Percentiles rank a stretch among this genome's conserved stretches.
Conservation (phyloP, 2,888 invertebrate species). For the Eupithecia insigniata region DNA sequence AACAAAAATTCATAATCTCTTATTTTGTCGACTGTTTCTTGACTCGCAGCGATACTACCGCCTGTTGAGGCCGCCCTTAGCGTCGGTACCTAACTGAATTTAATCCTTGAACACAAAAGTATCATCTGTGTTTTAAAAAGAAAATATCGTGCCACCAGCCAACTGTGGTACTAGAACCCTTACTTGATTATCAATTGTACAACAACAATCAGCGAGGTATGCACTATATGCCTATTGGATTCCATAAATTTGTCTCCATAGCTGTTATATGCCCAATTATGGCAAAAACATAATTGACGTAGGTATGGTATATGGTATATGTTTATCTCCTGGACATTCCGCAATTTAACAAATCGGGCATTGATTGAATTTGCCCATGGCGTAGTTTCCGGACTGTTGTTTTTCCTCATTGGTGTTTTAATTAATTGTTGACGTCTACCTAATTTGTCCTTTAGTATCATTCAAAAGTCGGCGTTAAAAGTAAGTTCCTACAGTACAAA, state of each 20-base stretch:
- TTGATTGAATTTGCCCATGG: background rate
- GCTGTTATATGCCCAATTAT: background rate
- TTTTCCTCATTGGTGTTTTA: background rate
- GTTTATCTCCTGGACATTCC: constrained; percentile 4
- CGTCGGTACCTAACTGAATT: too few species aligned
- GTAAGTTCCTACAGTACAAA: background rate
- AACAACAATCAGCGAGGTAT: background rate
- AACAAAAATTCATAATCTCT: too few species aligned
- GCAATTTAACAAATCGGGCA: background rate
- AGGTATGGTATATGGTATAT: background rate
- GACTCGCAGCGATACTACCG: too few species aligned
- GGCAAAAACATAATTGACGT: constrained; percentile 12
- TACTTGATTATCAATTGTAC: background rate
- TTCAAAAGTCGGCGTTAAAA: background rate
- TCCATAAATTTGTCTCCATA: background rate
- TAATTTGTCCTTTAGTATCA: background rate
- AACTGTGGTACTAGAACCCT: background rate
- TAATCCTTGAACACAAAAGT: background rate
- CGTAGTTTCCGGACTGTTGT: constrained; percentile 3
- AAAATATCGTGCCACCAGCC: background rate
- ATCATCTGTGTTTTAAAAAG: background rate
- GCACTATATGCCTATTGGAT: background rate
- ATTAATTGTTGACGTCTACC: background rate
- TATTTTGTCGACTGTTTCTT: too few species aligned
- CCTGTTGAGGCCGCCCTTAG: too few species aligned